Conservation (phyloP, 2,888 invertebrate genomes). For the Tiliacea aurago region DNA sequence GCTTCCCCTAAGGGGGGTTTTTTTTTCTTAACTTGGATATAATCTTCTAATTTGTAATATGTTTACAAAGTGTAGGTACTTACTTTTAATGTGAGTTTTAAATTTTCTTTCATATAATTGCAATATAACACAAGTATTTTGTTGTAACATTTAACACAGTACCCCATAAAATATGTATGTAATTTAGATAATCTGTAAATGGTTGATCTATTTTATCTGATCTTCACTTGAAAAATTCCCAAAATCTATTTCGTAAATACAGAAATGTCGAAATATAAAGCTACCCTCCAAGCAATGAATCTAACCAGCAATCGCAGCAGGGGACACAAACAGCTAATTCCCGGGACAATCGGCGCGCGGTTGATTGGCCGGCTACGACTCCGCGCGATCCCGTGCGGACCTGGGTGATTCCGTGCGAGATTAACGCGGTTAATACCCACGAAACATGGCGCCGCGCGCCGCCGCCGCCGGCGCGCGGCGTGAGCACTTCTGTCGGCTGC, state of each 20-base stretch:
- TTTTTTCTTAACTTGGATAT: too few species aligned
- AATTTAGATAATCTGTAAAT: too few species aligned
- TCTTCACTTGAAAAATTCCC: neutral
- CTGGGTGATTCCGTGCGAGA: constrained; percentile 37
- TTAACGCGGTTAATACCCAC: constrained; percentile 52
- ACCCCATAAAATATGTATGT: too few species aligned
- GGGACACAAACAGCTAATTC: constrained; percentile 39
- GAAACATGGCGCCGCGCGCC: constrained; percentile 58
- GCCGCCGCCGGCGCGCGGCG: too few species aligned
- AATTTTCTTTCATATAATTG: too few species aligned
- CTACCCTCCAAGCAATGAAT: neutral
- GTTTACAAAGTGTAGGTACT: too few species aligned
- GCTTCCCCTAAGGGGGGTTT: too few species aligned
- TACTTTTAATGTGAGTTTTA: too few species aligned
- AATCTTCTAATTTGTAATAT: too few species aligned
- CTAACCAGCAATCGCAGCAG: neutral
- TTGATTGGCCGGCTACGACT: constrained; percentile 44
- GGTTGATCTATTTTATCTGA: too few species aligned
- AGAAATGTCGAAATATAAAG: constrained; percentile 3
- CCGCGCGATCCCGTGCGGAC: constrained; percentile 7
- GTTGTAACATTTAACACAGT: too few species aligned
- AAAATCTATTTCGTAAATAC: neutral
- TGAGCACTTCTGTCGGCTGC: constrained; percentile 26
- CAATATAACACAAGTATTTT: too few species aligned
- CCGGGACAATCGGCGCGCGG: constrained; percentile 19